Percentiles rank a stretch among this genome's conserved stretches.
Conservation (phyloP, 2,888 invertebrate genomes). For the Venustoraphidia nigricollis region DNA sequence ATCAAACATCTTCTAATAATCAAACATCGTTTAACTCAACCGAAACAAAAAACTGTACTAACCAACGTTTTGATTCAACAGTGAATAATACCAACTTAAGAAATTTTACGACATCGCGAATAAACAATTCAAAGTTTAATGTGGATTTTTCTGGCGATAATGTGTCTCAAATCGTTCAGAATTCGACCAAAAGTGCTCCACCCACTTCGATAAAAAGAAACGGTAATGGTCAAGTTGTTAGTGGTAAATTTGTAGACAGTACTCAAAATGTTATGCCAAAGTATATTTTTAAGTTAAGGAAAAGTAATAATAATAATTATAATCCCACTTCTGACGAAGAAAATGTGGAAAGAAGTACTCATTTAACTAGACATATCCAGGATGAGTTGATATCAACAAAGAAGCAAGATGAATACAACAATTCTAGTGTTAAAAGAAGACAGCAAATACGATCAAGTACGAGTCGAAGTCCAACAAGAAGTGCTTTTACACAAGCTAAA, state of each 20-base stretch:
- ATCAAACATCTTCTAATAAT: background rate
- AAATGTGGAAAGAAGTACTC: no score
- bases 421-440: conserved; percentile 10
- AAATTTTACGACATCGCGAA: background rate
- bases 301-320: no score
- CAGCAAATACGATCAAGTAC: conserved; percentile 29
- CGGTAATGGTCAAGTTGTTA: background rate
- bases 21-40: background rate
- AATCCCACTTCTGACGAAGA: background rate
- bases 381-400: no score
- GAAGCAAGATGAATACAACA: background rate
- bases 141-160: background rate
- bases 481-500: conserved; percentile 5
- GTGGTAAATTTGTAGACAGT: background rate
- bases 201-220: background rate
- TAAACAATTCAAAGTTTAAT: no score
- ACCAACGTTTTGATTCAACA: background rate
- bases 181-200: background rate
- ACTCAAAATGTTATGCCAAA: background rate
- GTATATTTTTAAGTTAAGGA: background rate
- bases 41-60: no score
- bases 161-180: background rate
- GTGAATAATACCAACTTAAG: background rate
- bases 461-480: conserved; percentile 24
- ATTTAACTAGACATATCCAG: no score